Base-by-base conservation (phyloP, 2,797 vertebrate genomes). In the Epinephelus coioides region DNA sequence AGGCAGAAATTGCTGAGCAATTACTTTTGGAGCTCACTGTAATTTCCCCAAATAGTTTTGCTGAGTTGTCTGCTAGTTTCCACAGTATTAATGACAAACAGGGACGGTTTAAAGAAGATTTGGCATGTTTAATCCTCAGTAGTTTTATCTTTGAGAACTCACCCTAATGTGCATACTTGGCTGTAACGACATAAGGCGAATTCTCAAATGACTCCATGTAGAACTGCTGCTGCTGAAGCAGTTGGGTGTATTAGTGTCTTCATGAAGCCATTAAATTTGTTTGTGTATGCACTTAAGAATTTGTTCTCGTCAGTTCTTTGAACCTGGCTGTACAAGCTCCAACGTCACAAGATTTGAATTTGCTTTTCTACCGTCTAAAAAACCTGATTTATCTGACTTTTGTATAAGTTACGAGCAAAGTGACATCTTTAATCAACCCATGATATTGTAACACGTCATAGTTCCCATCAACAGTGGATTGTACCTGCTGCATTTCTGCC, bases 81-180 rank as follows among this genome's bases (percentile, higher is more conserved):
- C 56, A 54, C 38, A 43, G 78, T 64, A 63, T 71, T 84, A 30
- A 72, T 84, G 77, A 77, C 67, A 85, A 78, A 87, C 27, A 27
- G 38, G 53, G 70, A 68, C 53, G 55, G 69, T 83, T 81, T 70
- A 65, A 84, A 75, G 71, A 62, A 59, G 70, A 4, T 76, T 55
- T 84, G 72, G 11, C 11, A 18, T 18, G 4, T 76, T 84, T 85
- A 82, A 82, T 90, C 80, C 76, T 59, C 34, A 27, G 51, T 46
- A n/a, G 18, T 80, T 75, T 71, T 11, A 75, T 54, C 69, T 67
- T 4, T 67, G 44, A 76, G 40, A 74, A 72, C 30, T 51, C 51
- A 23, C 3, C 13, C 57, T 61, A 25, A 38, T 79, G 40, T 71
- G 19, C 73, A 72, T 43, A 23, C 14, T 51, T 70, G 38, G 46